Base-by-base conservation (phyloP, 2,113 vertebrate species). In the Cariama cristata region DNA sequence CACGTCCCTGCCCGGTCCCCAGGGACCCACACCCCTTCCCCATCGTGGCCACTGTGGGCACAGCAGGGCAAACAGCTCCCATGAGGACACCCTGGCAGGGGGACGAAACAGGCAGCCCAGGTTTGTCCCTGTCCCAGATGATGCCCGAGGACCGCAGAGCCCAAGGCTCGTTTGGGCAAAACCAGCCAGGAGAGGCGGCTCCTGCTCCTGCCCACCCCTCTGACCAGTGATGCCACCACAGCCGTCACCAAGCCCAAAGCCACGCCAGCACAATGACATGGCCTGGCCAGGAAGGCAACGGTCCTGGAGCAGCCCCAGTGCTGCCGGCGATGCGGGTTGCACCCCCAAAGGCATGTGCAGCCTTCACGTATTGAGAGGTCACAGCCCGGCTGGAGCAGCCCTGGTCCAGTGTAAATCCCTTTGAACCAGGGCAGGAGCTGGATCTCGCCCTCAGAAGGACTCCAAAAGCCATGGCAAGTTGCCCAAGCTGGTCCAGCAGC, bases 151-250 rank as follows among this genome's bases (percentile, higher is more conserved):
- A 52, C 2, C 0, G 4, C 3, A 6, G 75, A 72, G 67, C 73
- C 80, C 0, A 6, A 47, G 86, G 90, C 74, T 66, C 2, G 1
- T 23, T 60, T 4, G 63, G 66, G 30, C 5, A 47, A 76, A 96
- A 79, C 22, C 30, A 4, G 58, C 23, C 2, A 0, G 47, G 67
- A 82, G 10, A 86, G 88, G 49, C 17, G 4, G 88, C 33, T 85
- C 81, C 77, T 49, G 58, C 53, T 33, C 59, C 90, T 52, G 53
- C 71, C 53, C 79, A 63, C 12, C 2, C 4, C 66, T 44, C 24
- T 2, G 4, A 8, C 44, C 2, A 0, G 68, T n/a, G 0, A 1
- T 53, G 66, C 35, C 76, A 56, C 32, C 4, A 0, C 38, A 13
- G 45, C 35, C 18, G 1, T 11, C 85, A 33, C 30, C 5, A 0